Evolutionary conservation across 2,888 invertebrate genomes (phyloP), one percentile per base, ranked within the genome.

Genomic region (Melolontha melolontha): DNA sequence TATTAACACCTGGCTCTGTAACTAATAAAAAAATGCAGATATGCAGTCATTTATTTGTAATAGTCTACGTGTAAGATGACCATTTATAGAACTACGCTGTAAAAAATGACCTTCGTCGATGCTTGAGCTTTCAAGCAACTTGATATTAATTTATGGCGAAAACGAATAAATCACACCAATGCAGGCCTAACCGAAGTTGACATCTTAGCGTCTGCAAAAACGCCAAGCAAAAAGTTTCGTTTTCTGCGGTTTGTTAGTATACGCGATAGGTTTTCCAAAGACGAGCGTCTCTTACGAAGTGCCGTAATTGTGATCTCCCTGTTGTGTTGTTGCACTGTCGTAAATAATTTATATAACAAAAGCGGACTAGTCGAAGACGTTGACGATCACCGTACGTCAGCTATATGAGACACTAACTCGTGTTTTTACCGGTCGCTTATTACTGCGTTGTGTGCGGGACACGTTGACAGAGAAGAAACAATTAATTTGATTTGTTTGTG

Each of bases 401-500:
- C 50, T 51, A 17, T 50, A 57, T 49, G 71, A 72, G 73, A 75
- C 75, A 74, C 67, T 75, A 75, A 76, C 74, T 75, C 73, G 71
- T 72, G 74, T 74, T 75, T 77, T 76, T 75, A 74, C 67, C 70
- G 62, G 63, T 68, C 69, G 67, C 70, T 74, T 74, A 76, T 74
- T 74, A 74, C 73, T 72, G 70, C 71, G 72, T 69, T 72, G 66
- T 72, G 66, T 70, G 73, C 73, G 70, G 68, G 70, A 71, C 66
- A 67, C 71, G 66, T 29, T 67, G 67, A 51, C 67, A 73, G 72
- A 72, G 72, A 73, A 72, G 74, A 73, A 72, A 73, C 72, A 75
- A 75, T 74, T 74, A 74, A 76, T 70, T 74, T 76, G 75, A 76
- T 76, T 77, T 77, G 75, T 75, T 76, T 75, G 75, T 67, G 72